Evolutionary conservation across 2,113 vertebrate species (phyloP), one percentile per base, ranked within the genome.

Genomic region (Oostethus manadensis): DNA sequence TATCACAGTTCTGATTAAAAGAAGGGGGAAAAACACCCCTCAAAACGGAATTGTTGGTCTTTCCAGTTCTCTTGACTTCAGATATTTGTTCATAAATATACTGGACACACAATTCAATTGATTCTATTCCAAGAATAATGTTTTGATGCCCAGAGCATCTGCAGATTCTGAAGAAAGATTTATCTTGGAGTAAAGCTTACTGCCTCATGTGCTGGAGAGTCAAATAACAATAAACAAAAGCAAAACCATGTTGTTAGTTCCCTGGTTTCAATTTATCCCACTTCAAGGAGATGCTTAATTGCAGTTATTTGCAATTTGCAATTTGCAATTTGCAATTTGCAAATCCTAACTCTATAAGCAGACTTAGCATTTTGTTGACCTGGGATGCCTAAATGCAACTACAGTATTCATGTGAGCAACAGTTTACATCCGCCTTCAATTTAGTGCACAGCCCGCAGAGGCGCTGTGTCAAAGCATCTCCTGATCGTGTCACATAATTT

Each of bases 401-500:
- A n/a, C n/a, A n/a, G n/a, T n/a, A 44, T 60, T 20, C 5, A 6
- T 11, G 23, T 53, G 15, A 10, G 26, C 16, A 54, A 21, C 20
- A 4, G 7, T 22, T 54, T 47, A 43, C 0, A 11, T 51, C 67
- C 42, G 46, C 40, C n/a, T 53, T 67, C 40, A 45, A 65, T 69
- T 73, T 58, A 62, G 20, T 18, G 58, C 64, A 29, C 60, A 60
- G 2, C n/a, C 43, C 21, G 15, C 9, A 29, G 62, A 51, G 26
- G 3, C 17, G 21, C 29, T 16, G 68, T 1, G n/a, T 68, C 35
- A 68, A 57, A 43, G 22, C 16, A 26, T 43, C 43, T 18, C 1
- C 60, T 51, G 78, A 76, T 75, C 43, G 23, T 3, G 1, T 40
- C 56, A 64, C 69, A 59, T 47, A 78, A 74, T 73, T 44, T 64